phyloP scores from a whole-genome alignment of 2,797 vertebrate species.

The Astyanax mexicanus region DNA sequence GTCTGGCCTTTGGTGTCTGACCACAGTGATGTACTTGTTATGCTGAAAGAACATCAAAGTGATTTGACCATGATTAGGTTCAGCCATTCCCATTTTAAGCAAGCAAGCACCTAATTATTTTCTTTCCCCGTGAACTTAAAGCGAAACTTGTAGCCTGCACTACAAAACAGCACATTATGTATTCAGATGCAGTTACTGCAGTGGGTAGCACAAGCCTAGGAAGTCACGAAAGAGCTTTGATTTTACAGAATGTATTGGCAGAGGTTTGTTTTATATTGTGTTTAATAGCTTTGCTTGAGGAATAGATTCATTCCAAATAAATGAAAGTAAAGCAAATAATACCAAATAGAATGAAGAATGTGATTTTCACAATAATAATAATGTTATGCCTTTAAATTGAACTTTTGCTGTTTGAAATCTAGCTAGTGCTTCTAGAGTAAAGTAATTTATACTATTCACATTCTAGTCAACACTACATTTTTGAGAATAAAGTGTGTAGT shows the following conservation, averaged over 20 bases:
- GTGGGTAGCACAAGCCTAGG: not conserved
- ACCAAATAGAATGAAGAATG: no score
- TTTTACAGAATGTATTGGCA: not conserved
- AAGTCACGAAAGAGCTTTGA: not conserved
- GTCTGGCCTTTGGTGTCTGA: not conserved
- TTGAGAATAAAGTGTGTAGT: no score
- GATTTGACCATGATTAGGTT: constrained; percentile 13
- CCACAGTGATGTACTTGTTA: constrained; percentile 6
- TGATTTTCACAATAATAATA: no score
- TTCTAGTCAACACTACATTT: no score
- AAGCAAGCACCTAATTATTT: not conserved
- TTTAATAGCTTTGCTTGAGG: no score
- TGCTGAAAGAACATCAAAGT: constrained; percentile 25
- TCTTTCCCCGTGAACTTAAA: constrained; percentile 13
- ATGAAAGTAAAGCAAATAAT: no score
- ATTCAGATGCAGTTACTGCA: not conserved
- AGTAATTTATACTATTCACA: no score
- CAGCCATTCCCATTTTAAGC: not conserved
- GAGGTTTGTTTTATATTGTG: not conserved
- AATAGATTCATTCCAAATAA: no score
- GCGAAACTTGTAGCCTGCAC: not conserved
- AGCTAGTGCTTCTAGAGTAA: no score
- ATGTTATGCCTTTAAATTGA: no score
- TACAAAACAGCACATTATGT: not conserved
- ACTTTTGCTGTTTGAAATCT: no score